A percentile compares a stretch with the other conserved stretches of the same genome.
phyloP scores from a whole-genome alignment of 2,888 invertebrate genomes.

The Rhagonycha lutea region DNA sequence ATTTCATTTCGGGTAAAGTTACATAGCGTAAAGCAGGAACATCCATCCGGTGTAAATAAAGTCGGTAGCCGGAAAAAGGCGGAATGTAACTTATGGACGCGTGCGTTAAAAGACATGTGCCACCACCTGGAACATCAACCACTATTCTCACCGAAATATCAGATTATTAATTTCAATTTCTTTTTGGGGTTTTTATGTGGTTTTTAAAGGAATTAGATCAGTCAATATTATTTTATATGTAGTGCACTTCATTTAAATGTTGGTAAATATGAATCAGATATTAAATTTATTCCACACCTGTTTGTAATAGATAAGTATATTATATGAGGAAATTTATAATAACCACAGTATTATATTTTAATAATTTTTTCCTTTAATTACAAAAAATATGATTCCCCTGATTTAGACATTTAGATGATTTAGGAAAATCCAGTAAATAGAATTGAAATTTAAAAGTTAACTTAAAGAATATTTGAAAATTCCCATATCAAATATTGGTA shows the following conservation, averaged over 20 bases:
- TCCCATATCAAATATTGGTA: neutral
- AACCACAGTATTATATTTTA: neutral
- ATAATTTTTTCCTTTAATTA: neutral
- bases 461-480: neutral
- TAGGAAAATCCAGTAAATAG: no score
- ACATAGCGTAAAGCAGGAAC: constrained; percentile 36
- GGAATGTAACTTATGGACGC: constrained; percentile 26
- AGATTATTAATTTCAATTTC: neutral
- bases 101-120: constrained; percentile 19
- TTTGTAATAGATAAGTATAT: neutral
- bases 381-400: no score
- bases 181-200: neutral
- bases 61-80: constrained; percentile 29
- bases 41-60: constrained; percentile 41
- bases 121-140: constrained; percentile 24
- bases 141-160: neutral
- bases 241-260: neutral
- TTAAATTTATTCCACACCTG: neutral
- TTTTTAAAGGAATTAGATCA: neutral
- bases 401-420: no score
- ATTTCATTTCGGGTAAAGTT: constrained; percentile 34
- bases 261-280: neutral
- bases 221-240: neutral
- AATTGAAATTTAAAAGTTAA: neutral
- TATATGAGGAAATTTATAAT: neutral